Conservation (phyloP, 2,888 invertebrate species). For the Tachina grossa region DNA sequence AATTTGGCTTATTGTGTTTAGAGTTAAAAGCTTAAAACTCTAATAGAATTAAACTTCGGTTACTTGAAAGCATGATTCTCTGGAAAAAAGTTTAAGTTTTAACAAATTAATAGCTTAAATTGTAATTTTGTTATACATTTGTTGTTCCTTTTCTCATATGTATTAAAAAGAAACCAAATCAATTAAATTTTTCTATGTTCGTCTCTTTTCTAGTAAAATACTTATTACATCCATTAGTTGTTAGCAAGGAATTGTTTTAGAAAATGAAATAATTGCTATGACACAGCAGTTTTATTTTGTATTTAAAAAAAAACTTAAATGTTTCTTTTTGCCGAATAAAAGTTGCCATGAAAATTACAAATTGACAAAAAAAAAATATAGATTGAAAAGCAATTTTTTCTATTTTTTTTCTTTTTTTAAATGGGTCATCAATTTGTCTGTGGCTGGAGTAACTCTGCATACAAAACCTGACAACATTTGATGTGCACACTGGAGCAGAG, state of each 20-base stretch:
- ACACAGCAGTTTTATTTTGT: conserved; percentile 25
- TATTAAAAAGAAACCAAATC: neutral
- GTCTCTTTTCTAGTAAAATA: neutral
- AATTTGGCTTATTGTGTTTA: too few relatives aligned
- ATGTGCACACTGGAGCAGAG: conserved; percentile 12
- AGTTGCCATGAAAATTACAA: conserved; percentile 37
- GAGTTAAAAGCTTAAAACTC: too few relatives aligned
- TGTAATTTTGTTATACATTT: too few relatives aligned
- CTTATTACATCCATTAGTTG: conserved; percentile 10
- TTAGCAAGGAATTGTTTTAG: conserved; percentile 2
- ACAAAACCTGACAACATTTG: conserved; percentile 47
- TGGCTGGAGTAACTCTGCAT: conserved; percentile 38
- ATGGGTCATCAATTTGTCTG: conserved; percentile 55
- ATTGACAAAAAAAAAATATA: conserved; percentile 5
- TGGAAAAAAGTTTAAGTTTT: too few relatives aligned
- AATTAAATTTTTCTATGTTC: neutral
- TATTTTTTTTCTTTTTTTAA: neutral
- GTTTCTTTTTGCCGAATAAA: conserved; percentile 20
- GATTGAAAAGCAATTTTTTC: conserved; percentile 12
- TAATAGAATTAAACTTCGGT: too few relatives aligned
- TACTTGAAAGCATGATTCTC: too few relatives aligned
- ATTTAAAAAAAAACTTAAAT: conserved; percentile 32
- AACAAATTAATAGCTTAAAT: neutral
- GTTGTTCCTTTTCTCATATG: neutral
- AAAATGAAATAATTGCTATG: conserved; percentile 56